Conservation (phyloP, 2,797 vertebrate genomes). For the Ptychobarbus kaznakovi region DNA sequence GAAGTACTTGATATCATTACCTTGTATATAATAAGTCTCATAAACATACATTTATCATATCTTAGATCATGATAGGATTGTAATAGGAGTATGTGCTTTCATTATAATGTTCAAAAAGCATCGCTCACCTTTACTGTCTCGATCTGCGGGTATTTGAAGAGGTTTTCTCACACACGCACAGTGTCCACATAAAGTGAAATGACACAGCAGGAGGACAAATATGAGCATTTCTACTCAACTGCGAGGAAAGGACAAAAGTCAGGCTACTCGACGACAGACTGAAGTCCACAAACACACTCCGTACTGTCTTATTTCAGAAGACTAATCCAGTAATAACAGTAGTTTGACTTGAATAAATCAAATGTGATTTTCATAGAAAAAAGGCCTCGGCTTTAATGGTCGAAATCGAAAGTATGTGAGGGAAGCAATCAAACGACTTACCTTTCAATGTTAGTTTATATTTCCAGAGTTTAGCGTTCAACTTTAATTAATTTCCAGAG, state of each 20-base stretch:
- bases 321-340: neutral
- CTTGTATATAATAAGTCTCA: neutral
- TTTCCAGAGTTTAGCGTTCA: neutral
- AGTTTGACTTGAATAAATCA: neutral
- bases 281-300: neutral
- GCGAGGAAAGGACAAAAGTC: slow-evolving; percentile 26
- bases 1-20: neutral
- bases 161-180: slow-evolving; percentile 63
- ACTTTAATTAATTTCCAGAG: neutral
- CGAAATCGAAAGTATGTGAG: slow-evolving; percentile 9
- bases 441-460: slow-evolving; percentile 22
- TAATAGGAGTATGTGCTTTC: neutral
- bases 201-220: slow-evolving; percentile 67
- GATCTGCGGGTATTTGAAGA: slow-evolving; percentile 44
- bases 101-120: neutral
- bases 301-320: no score
- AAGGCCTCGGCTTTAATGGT: neutral
- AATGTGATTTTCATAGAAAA: neutral
- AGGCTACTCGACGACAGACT: neutral
- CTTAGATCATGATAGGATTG: neutral
- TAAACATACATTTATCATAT: neutral
- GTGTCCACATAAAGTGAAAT: slow-evolving; percentile 66
- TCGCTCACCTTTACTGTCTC: slow-evolving; percentile 66
- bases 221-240: slow-evolving; percentile 73
- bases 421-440: neutral